Evolutionary conservation across 1,140 invertebrate genomes (phyloP).

Genomic region (Penaeus vannamei): DNA sequence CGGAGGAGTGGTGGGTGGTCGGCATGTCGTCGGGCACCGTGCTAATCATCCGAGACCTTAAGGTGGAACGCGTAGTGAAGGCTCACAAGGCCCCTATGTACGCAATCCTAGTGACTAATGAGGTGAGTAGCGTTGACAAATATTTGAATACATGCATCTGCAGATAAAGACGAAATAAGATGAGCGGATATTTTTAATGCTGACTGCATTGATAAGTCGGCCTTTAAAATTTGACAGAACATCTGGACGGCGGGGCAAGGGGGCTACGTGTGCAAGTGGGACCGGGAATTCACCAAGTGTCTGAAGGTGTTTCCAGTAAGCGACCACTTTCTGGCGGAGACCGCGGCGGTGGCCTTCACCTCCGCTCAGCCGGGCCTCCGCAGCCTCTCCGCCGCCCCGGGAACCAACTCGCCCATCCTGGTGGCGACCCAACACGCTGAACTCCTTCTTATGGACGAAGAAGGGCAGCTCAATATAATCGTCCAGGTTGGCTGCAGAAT

Average conservation of each 20-base stretch:
- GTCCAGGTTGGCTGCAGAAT: slow-evolving; percentile 33
- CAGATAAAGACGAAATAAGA: too few species aligned
- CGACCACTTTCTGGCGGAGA: slow-evolving; percentile 59
- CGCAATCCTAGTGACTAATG: slow-evolving; percentile 43
- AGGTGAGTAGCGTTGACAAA: slow-evolving; percentile 7
- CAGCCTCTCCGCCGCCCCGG: slow-evolving; percentile 42
- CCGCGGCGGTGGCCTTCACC: slow-evolving; percentile 43
- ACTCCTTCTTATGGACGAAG: slow-evolving; percentile 55
- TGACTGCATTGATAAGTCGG: background rate
- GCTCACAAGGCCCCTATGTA: slow-evolving; percentile 63
- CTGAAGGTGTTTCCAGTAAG: slow-evolving; percentile 63
- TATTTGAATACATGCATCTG: too few species aligned
- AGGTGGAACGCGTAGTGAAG: slow-evolving; percentile 53
- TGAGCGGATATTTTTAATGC: too few species aligned
- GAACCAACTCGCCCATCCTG: slow-evolving; percentile 40
- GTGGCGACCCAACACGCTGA: slow-evolving; percentile 63
- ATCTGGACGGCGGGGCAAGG: slow-evolving; percentile 63
- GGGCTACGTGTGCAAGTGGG: slow-evolving; percentile 63
- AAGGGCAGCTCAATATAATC: slow-evolving; percentile 37
- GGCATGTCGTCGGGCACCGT: slow-evolving; percentile 62
- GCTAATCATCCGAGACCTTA: slow-evolving; percentile 45
- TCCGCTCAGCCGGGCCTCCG: slow-evolving; percentile 60
- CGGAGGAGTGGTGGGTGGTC: slow-evolving; percentile 53
- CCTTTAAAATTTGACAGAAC: background rate
- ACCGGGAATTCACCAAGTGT: slow-evolving; percentile 58